Base-by-base conservation (phyloP, 1,140 invertebrate species). In the Diorhabda carinulata region DNA sequence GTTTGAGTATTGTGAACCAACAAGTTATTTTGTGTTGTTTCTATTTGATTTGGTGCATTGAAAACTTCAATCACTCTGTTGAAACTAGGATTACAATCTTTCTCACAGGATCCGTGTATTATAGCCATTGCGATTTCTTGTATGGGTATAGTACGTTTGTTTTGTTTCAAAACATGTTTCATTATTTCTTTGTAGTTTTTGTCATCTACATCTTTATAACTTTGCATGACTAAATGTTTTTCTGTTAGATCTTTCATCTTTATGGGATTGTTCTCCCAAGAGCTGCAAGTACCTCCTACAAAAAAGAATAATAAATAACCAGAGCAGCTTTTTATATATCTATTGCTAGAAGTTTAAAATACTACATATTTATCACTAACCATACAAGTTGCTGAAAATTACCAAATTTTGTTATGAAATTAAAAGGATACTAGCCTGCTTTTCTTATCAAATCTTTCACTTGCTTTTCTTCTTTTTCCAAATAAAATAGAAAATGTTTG, bases 91-190 rank as follows among this genome's bases (percentile, higher is more conserved):
- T 86, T 86, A 72, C 85, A 86, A 73, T 84, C 79, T 64, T 78
- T 79, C 60, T 82, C 79, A 68, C 80, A 81, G 7, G 82, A 83
- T 73, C 79, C 81, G 65, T 81, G 78, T 8, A 84, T 70, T 43
- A 84, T 81, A 58, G 84, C 82, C 67, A 83, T 78, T 4, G 83
- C 84, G 52, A 86, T 78, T 73, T 86, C 85, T 45, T 80, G 78
- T 63, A 85, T 80, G 43, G 79, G 79, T 65, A 85, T 83, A 42
- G 79, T 64, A 45, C 83, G 74, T 67, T 81, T 81, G 2, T 77
- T 75, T 8, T 70, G 41, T 57, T 73, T 73, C 43, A 64, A 73
- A 41, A 77, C 69, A 52, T 65, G 7, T 59, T 67, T 70, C 5
- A 72, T 67, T 25, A 76, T 47, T n/a, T 68, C 59, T 8, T 65